A percentile compares a stretch with the other conserved stretches of the same genome.
Evolutionary conservation across 2,113 vertebrate genomes (phyloP).

Genomic region (Ictalurus punctatus): DNA sequence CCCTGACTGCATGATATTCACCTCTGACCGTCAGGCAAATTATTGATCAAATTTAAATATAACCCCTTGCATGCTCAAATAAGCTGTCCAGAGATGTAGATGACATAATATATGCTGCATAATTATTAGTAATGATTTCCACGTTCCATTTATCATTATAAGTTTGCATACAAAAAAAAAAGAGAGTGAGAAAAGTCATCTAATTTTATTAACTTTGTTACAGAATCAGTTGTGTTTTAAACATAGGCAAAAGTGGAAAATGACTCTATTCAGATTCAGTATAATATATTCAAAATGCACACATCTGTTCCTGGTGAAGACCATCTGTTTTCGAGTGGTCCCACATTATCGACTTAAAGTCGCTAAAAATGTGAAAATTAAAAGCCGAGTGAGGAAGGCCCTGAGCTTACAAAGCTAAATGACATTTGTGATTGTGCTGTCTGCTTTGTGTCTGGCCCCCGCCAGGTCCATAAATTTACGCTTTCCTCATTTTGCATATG

Average conservation of each 20-base stretch:
- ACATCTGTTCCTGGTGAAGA: constrained; percentile 38
- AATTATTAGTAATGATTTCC: not conserved
- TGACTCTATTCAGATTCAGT: constrained; percentile 26
- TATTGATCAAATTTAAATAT: constrained; percentile 23
- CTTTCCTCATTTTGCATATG: constrained; percentile 67
- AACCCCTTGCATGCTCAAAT: not conserved
- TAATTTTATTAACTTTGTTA: constrained; percentile 4
- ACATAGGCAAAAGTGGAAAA: constrained; percentile 15
- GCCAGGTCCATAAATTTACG: constrained; percentile 46
- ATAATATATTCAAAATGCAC: constrained; percentile 52
- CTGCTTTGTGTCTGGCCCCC: constrained; percentile 63
- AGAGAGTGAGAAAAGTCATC: not conserved
- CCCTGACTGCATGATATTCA: constrained; percentile 44
- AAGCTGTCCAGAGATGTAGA: not conserved
- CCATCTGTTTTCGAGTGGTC: constrained; percentile 45
- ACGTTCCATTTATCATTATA: constrained; percentile 18
- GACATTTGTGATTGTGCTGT: constrained; percentile 69
- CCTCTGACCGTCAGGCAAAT: constrained; percentile 28
- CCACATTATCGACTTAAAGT: constrained; percentile 43
- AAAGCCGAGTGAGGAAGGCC: constrained; percentile 44
- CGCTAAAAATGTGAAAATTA: constrained; percentile 36
- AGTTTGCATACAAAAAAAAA: not conserved
- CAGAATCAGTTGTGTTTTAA: constrained; percentile 22
- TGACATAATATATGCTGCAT: not conserved
- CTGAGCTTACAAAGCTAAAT: constrained; percentile 62